A percentile compares a stretch with the other conserved stretches of the same genome.
These are phyloP conservation scores for Syngnathus rostellatus DNA, from an alignment of 2,797 vertebrate genomes.

Conservation along the genomic window DNA sequence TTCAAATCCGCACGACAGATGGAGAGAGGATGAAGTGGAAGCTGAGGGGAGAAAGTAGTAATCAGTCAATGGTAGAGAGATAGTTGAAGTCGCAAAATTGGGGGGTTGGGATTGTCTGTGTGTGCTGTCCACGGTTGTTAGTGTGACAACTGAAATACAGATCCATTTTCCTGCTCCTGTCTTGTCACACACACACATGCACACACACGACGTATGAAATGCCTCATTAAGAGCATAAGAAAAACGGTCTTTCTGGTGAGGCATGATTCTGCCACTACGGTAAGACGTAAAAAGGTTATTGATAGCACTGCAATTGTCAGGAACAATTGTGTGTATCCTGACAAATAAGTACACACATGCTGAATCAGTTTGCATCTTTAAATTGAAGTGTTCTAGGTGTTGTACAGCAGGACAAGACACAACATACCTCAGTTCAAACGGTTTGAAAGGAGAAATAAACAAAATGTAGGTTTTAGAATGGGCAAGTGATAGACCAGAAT, in stretches of 20 bases:
- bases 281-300: background rate
- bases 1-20: conserved; percentile 30
- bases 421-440: too few species aligned
- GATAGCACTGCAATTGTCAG: background rate
- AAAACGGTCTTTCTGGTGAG: background rate
- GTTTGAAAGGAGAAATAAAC: too few species aligned
- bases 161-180: background rate
- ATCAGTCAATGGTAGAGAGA: conserved; percentile 10
- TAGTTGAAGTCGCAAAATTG: background rate
- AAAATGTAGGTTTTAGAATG: too few species aligned
- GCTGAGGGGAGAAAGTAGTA: conserved; percentile 28
- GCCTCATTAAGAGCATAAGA: background rate
- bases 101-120: background rate
- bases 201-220: background rate
- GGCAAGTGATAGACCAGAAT: too few species aligned
- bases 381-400: too few species aligned
- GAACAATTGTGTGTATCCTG: background rate
- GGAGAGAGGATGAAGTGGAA: conserved; percentile 12
- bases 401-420: too few species aligned
- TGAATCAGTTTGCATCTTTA: too few species aligned
- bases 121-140: background rate
- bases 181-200: background rate
- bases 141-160: background rate
- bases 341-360: background rate
- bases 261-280: background rate